These are phyloP conservation scores for Nyctalus aviator DNA, from an alignment of 2,797 vertebrate genomes.

Conservation along the genomic window DNA sequence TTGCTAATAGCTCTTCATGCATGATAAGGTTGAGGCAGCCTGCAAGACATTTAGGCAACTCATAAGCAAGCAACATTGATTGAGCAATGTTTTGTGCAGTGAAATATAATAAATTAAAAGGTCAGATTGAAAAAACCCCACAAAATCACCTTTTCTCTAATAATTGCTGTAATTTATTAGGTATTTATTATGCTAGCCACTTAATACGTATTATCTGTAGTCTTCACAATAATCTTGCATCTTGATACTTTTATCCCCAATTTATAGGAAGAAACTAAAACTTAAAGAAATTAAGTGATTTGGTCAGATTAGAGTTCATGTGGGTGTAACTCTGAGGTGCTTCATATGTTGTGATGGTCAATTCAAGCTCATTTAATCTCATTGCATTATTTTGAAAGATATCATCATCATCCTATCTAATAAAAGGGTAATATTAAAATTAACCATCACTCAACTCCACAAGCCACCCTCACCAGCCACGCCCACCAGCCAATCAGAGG, in stretches of 20 bases:
- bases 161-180: conserved; percentile 56
- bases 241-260: not conserved
- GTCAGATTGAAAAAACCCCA: conserved; percentile 45
- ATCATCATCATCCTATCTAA: no score
- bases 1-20: conserved; percentile 61
- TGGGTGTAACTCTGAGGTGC: not conserved
- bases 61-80: conserved; percentile 52
- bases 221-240: conserved; percentile 27
- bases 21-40: conserved; percentile 54
- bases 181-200: not conserved
- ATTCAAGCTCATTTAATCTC: conserved; percentile 28
- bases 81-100: conserved; percentile 57
- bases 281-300: conserved; percentile 57
- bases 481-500: no score
- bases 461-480: no score
- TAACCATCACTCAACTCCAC: no score
- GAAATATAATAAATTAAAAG: conserved; percentile 72
- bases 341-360: conserved; percentile 15
- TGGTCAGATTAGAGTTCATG: conserved; percentile 28
- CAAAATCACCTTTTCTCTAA: conserved; percentile 54
- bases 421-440: no score
- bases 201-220: conserved; percentile 31
- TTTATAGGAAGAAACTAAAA: conserved; percentile 14
- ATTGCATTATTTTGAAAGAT: conserved; percentile 51
- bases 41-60: conserved; percentile 56